Conservation (phyloP, 37 sponge, comb jelly and placozoan species). For the Beroe forskalii region DNA sequence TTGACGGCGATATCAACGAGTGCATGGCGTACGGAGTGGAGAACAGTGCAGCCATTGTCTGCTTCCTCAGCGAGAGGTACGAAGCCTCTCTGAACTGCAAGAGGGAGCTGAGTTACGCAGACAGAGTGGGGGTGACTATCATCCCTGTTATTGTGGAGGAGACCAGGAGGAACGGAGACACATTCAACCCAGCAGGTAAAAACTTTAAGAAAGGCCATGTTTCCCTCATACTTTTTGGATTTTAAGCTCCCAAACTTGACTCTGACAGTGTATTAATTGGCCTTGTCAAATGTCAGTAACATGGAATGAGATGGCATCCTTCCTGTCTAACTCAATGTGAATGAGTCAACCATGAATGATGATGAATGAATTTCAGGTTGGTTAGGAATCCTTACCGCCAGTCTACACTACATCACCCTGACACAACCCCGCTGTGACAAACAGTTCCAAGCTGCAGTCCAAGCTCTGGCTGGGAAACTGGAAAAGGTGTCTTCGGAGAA, state of each 20-base stretch:
- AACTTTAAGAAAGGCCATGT: not conserved
- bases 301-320: no score
- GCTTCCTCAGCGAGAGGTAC: constrained; percentile 16
- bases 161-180: not conserved
- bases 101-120: constrained; percentile 15
- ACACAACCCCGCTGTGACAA: not conserved
- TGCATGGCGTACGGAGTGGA: constrained; percentile 13
- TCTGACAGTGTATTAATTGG: no score
- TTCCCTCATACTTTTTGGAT: no score
- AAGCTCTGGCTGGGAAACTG: not conserved
- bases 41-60: not conserved
- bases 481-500: not conserved
- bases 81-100: not conserved
- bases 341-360: no score
- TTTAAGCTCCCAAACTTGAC: no score
- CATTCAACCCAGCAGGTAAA: not conserved
- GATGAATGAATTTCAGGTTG: no score
- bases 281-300: no score
- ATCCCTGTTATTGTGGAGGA: not conserved
- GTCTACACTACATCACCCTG: not conserved
- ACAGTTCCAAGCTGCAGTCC: not conserved
- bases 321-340: no score
- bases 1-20: not conserved
- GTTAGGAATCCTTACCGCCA: not conserved
- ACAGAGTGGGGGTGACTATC: not conserved